Evolutionary conservation across 1,140 invertebrate species (phyloP).

Genomic region (Pogonognathellus flavescens): DNA sequence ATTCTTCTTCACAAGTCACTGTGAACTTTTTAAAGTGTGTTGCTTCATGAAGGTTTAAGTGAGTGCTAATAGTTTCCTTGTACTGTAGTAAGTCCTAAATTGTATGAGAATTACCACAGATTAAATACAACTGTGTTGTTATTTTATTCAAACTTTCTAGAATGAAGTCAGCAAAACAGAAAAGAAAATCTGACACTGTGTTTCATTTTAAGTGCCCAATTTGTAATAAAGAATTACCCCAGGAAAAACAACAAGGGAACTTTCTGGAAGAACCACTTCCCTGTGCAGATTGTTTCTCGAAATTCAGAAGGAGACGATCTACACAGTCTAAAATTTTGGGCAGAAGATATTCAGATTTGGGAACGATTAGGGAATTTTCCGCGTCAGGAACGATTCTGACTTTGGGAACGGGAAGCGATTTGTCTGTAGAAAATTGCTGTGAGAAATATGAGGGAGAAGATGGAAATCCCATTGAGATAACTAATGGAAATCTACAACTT

Average conservation of each 20-base stretch:
- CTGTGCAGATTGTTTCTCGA: constrained; percentile 50
- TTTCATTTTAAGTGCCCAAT: constrained; percentile 54
- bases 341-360: constrained; percentile 49
- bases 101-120: too few species aligned
- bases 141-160: not conserved
- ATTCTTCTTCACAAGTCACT: not conserved
- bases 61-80: too few species aligned
- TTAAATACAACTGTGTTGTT: too few species aligned
- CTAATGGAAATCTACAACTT: not conserved
- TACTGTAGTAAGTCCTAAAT: too few species aligned
- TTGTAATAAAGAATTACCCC: constrained; percentile 52
- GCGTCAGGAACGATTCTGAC: not conserved
- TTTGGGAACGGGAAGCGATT: too few species aligned
- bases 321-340: constrained; percentile 26
- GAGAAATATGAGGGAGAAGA: not conserved
- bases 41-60: not conserved
- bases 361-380: constrained; percentile 53
- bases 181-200: constrained; percentile 18
- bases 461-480: not conserved
- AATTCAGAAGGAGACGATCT: constrained; percentile 51
- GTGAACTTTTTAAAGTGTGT: not conserved
- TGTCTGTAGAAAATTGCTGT: not conserved
- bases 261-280: constrained; percentile 52
- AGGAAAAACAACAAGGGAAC: constrained; percentile 35
- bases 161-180: constrained; percentile 27